Base-by-base conservation (phyloP, 64 coral and sea anemone species). In the Acropora yongei region DNA sequence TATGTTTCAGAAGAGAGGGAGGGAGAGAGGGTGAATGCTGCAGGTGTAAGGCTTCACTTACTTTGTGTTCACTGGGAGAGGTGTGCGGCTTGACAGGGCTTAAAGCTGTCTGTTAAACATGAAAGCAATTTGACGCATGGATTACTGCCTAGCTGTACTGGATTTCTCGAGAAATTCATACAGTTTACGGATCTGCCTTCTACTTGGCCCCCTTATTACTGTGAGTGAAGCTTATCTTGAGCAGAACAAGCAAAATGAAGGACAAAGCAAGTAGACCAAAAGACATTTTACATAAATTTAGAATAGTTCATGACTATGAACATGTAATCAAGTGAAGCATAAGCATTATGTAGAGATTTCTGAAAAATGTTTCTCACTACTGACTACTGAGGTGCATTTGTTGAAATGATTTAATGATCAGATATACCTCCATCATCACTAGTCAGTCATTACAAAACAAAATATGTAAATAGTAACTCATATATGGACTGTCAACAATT, bases 51-150 rank as follows among this genome's bases (percentile, higher is more conserved):
- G 81, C 81, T 43, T 43, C 48, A 84, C 81, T 84, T 84, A 84
- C 81, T 84, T 69, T 84, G 57, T 17, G 44, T 84, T 84, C 61
- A 84, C 81, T 47, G 81, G 81, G 81, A 41, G 45, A 41, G 39
- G n/a, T 42, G 60, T 44, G 81, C 41, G 81, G 42, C 81, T 84
- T 84, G 11, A 84, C 81, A 57, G 81, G 81, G 61, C 81, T 84
- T 84, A 84, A 18, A 8, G 81, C 81, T 68, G 81, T 84, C 81
- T 84, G 81, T 84, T 84, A 84, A 84, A 84, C 81, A 84, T 68
- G 60, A 84, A 84, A 83, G 80, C 80, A 83, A 83, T 46, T 57
- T 83, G 80, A 84, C 81, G 81, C 69, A 84, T 84, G 61, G 39
- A 20, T 84, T 84, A 84, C 18, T 84, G 47, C 8, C 4, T 44